phyloP scores from a whole-genome alignment of 2,113 vertebrate genomes.

The Abramis brama region DNA sequence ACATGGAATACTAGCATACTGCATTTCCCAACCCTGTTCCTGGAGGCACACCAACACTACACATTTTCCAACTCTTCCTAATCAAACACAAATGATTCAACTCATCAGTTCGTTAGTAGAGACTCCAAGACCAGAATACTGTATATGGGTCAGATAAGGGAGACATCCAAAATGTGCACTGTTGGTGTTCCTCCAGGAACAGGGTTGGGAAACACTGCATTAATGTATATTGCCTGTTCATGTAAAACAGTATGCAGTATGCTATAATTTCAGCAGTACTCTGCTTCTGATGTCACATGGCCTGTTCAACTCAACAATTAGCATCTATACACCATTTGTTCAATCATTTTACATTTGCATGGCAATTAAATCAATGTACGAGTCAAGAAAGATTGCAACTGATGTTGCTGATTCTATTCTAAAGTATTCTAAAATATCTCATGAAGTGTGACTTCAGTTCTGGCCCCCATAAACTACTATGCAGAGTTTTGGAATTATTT shows the following conservation, averaged over 20 bases:
- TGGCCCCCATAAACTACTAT: background rate
- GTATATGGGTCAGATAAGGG: too few species aligned
- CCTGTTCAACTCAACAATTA: background rate
- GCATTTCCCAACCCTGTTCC: too few species aligned
- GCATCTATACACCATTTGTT: background rate
- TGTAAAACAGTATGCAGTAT: background rate
- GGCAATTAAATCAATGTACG: background rate
- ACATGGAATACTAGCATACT: too few species aligned
- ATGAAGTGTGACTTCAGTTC: background rate
- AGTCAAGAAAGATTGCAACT: too few species aligned
- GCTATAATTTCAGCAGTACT: background rate
- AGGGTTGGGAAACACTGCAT: background rate
- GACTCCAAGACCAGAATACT: too few species aligned
- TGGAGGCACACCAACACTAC: too few species aligned
- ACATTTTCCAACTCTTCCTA: too few species aligned
- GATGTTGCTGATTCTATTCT: too few species aligned
- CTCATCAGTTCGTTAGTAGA: too few species aligned
- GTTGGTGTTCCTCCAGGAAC: too few species aligned
- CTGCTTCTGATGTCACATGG: background rate
- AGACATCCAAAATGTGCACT: too few species aligned
- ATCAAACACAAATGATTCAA: too few species aligned
- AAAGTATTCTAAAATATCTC: background rate
- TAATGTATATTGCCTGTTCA: background rate
- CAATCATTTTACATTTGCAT: background rate
- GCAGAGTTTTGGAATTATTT: background rate